These are phyloP conservation scores for Notechis scutatus DNA, from an alignment of 2,113 vertebrate genomes.

Conservation along the genomic window DNA sequence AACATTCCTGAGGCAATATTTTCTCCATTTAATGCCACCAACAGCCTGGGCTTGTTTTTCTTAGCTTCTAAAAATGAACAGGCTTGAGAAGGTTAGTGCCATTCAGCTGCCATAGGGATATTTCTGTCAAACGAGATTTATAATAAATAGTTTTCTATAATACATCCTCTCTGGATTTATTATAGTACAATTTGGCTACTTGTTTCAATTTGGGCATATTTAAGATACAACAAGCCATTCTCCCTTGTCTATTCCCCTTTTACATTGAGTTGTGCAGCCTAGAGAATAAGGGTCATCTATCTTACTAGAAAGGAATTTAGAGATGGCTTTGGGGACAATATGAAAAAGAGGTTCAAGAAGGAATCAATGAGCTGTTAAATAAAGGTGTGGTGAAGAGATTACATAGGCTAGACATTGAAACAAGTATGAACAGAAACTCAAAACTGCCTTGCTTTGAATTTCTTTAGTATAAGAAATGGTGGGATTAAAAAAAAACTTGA, in stretches of 20 bases:
- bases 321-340: no score
- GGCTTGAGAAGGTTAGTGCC: neutral
- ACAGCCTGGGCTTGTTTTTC: neutral
- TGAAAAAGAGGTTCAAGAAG: no score
- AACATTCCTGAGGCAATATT: neutral
- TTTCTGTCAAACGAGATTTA: neutral
- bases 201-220: neutral
- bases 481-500: no score
- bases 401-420: no score
- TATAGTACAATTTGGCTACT: neutral
- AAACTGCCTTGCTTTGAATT: no score
- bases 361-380: no score
- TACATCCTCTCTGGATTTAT: neutral
- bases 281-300: no score
- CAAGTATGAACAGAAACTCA: no score
- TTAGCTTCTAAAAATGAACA: neutral
- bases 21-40: neutral
- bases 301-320: no score
- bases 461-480: no score
- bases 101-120: neutral
- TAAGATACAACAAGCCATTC: neutral
- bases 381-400: no score
- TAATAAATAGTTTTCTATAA: neutral
- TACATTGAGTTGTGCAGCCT: no score
- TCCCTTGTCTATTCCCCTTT: neutral